Evolutionary conservation across 2,797 vertebrate species (phyloP).

Genomic region (Falco biarmicus): DNA sequence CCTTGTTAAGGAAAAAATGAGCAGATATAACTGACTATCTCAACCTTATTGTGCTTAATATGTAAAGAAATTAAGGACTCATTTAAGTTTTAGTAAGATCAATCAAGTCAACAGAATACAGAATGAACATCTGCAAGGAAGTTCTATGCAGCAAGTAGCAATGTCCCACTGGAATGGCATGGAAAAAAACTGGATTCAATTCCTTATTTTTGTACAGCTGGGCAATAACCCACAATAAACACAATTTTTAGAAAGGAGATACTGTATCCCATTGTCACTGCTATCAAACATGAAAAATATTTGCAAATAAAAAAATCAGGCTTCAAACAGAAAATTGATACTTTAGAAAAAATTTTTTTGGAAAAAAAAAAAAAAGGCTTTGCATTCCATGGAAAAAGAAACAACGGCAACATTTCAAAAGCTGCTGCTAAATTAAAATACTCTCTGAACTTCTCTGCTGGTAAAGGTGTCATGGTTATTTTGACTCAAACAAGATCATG

Average conservation of each 20-base stretch:
- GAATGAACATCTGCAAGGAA: neutral
- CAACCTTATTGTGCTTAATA: neutral
- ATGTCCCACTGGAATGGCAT: rapidly evolving
- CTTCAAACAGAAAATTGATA: neutral
- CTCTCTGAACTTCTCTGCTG: neutral
- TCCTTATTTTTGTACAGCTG: neutral
- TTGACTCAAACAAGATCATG: neutral
- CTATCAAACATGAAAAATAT: neutral
- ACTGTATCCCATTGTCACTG: neutral
- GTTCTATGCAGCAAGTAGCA: neutral
- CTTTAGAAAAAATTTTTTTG: neutral
- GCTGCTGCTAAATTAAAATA: neutral
- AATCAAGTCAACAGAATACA: neutral
- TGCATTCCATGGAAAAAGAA: neutral
- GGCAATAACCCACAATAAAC: neutral
- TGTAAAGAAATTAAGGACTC: neutral
- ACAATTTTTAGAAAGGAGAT: neutral
- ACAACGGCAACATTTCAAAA: neutral
- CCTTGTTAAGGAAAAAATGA: neutral
- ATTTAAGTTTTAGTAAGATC: neutral
- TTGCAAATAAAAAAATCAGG: neutral
- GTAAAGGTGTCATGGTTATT: neutral
- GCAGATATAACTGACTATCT: constrained; percentile 32
- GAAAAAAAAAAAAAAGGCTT: neutral
- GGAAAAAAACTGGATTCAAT: neutral